Conservation (phyloP, 2,113 vertebrate genomes). For the Apus apus region DNA sequence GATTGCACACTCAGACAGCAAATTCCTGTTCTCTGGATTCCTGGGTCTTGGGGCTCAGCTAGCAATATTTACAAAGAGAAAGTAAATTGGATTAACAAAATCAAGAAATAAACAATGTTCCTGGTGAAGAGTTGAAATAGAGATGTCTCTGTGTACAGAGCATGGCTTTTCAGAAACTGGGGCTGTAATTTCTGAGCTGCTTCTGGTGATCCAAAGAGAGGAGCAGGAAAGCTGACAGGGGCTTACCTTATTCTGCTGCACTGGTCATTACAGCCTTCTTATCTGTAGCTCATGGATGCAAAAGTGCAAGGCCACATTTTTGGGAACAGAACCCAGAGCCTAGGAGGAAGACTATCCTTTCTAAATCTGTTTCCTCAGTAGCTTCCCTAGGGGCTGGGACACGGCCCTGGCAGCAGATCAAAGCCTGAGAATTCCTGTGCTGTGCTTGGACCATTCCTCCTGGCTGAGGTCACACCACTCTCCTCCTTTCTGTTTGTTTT, state of each 20-base stretch:
- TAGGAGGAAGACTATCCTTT: background rate
- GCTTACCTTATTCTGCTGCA: background rate
- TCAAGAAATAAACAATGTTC: background rate
- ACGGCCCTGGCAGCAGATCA: background rate
- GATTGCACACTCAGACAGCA: background rate
- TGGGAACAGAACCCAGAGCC: background rate
- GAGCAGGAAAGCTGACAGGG: accelerated
- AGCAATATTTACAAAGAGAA: background rate
- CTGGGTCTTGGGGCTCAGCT: background rate
- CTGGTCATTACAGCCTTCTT: accelerated
- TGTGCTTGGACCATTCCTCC: background rate
- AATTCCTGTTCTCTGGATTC: background rate
- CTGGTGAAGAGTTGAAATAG: background rate
- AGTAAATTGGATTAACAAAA: background rate
- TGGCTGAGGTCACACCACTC: background rate
- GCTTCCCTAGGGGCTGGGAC: background rate
- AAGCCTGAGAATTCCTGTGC: background rate
- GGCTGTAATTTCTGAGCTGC: background rate
- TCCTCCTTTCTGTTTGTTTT: background rate
- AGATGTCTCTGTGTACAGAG: background rate
- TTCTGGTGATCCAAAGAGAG: background rate
- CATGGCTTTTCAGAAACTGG: background rate
- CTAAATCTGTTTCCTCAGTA: background rate
- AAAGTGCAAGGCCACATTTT: background rate
- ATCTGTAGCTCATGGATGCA: background rate